Base-by-base conservation (phyloP, 2,113 vertebrate genomes). In the Menidia beryllina region DNA sequence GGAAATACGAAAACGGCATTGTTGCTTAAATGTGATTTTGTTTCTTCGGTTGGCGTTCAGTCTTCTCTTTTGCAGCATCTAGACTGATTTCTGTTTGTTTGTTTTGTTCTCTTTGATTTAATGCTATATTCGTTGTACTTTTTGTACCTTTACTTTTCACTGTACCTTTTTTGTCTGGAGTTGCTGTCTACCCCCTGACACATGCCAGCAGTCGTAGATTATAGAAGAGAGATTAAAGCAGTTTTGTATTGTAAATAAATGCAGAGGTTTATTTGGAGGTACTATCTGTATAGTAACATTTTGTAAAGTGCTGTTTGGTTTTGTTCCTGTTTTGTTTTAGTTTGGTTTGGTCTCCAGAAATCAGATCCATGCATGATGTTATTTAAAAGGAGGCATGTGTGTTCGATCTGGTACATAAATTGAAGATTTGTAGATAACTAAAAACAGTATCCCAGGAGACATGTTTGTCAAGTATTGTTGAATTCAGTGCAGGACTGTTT, bases 231-330 rank as follows among this genome's bases (percentile, higher is more conserved):
- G 60, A 74, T 77, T 19, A 60, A 81, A 71, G 12, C 43, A 68
- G 59, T 85, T 88, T 86, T 88, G 50, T 78, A 84, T 73, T 90
- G 88, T 92, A 91, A 77, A 93, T 91, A 86, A 81, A 66, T 49
- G 47, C 74, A 85, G 56, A 76, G 73, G 77, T 88, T 86, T 34
- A 84, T 75, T 88, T 76, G 51, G 43, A 71, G 63, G 51, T 85
- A 82, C 63, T 85, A 65, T 70, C 84, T 86, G 85, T 89, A 86
- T 43, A 85, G 86, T 88, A 60, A 86, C 82, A 85, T 90, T 91
- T 91, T 88, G 86, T 92, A 91, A 86, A 81, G 85, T 91, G 88
- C 75, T 23, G 78, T 85, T 81, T 77, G 51, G 54, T 82, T 86
- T 71, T 1, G 17, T 61, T 81, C 79, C 38, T 3, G 53, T 87